Evolutionary conservation across 2,797 vertebrate species (phyloP).

Genomic region (Zenarchopterus dispar): DNA sequence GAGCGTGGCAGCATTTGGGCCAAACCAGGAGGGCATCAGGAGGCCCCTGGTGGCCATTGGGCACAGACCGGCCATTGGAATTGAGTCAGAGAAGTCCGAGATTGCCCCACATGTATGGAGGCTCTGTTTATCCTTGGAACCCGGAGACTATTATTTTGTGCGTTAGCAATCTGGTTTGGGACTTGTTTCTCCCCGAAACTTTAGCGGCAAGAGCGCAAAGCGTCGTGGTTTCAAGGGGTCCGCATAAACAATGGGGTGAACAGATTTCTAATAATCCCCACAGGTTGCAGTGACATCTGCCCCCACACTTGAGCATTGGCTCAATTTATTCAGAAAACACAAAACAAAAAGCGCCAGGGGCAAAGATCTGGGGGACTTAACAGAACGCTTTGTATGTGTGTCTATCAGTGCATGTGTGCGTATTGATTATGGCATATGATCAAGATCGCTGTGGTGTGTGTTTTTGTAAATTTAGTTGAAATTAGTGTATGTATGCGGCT

Average conservation of each 20-base stretch:
- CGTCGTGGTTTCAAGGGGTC: conserved; percentile 64
- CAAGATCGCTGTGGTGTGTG: conserved; percentile 56
- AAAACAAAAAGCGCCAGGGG: conserved; percentile 80
- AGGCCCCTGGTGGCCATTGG: conserved; percentile 75
- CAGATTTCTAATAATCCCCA: conserved; percentile 82
- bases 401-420: conserved; percentile 44
- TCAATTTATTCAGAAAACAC: conserved; percentile 81
- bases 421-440: conserved; percentile 74
- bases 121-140: conserved; percentile 59
- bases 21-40: conserved; percentile 74
- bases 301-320: conserved; percentile 73
- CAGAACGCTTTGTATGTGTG: conserved; percentile 59
- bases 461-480: conserved; percentile 31
- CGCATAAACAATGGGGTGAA: conserved; percentile 77
- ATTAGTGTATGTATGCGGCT: conserved; percentile 46
- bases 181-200: conserved; percentile 58
- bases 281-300: conserved; percentile 82
- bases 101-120: conserved; percentile 67
- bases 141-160: conserved; percentile 60
- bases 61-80: conserved; percentile 70
- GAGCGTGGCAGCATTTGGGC: conserved; percentile 66
- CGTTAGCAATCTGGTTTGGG: conserved; percentile 77
- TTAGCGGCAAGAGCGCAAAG: conserved; percentile 48
- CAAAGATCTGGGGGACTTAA: conserved; percentile 74
- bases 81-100: conserved; percentile 66